Evolutionary conservation across 2,888 invertebrate genomes (phyloP), one percentile per base, ranked within the genome.

Genomic region (Celastrina argiolus): DNA sequence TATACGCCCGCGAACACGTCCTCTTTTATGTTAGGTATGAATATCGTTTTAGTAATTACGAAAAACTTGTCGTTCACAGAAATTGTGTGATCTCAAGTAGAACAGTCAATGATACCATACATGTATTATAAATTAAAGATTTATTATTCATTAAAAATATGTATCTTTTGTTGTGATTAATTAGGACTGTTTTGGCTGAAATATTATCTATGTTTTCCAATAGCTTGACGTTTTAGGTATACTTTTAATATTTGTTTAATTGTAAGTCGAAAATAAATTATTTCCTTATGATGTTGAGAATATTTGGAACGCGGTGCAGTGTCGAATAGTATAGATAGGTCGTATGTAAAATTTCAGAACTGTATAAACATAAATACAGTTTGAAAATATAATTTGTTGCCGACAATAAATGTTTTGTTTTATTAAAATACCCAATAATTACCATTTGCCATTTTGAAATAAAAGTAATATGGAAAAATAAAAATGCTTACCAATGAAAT

Each of bases 331-430:
- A 61, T 61, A 61, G 36, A 61, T 61, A 36, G 61, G 61, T 61
- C 14, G 61, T 61, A 61, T 61, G 61, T 61, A 61, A 39, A 59
- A 59, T 59, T 14, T 36, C 18, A 22, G 22, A 61, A 39, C 61
- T 61, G 61, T 61, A 61, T 39, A 36, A 39, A 22, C 16, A 36
- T 61, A 61, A 61, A 61, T 61, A 36, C 61, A 61, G 61, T 61
- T 61, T 39, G 39, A 18, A 61, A 61, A 61, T 61, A 61, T 61
- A 39, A 61, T 61, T 61, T 61, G 61, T 61, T 61, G 61, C 61
- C 36, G 61, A 61, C 61, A 61, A 61, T 61, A 61, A 16, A 34
- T 39, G 22, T 14, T 34, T 61, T 61, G 61, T 61, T 61, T 61
- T 22, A 39, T 36, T 61, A 31, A n/a, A 51, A 51, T 26, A 51